Evolutionary conservation across 2,888 invertebrate species (phyloP).

Genomic region (Lasioglossum marginatum): DNA sequence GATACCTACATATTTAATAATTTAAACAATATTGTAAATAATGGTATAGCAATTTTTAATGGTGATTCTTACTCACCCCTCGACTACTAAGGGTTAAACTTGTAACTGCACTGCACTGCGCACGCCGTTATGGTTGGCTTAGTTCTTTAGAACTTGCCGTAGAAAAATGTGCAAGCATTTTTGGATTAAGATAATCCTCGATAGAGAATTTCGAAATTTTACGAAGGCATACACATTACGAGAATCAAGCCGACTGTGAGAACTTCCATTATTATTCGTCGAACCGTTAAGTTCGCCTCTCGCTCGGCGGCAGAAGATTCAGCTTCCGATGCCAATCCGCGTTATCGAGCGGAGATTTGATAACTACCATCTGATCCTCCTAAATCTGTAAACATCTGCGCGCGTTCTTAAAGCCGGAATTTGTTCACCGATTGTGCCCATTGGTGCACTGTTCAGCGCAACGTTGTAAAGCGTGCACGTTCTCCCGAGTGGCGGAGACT

Average conservation of each 20-base stretch:
- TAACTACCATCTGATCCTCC: constrained; percentile 13
- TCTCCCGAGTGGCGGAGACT: not conserved
- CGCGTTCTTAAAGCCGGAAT: constrained; percentile 12
- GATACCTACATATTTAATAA: too few species aligned
- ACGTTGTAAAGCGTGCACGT: constrained; percentile 21
- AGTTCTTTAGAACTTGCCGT: not conserved
- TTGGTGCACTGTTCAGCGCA: not conserved
- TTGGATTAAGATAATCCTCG: not conserved
- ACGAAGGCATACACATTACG: not conserved
- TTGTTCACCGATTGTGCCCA: constrained; percentile 5
- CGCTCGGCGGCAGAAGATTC: not conserved
- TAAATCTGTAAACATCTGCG: constrained; percentile 41
- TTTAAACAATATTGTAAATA: too few species aligned
- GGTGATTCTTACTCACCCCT: too few species aligned
- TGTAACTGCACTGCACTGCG: too few species aligned
- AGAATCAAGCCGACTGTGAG: not conserved
- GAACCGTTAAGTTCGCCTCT: not conserved
- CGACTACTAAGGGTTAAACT: too few species aligned
- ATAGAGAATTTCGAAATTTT: not conserved
- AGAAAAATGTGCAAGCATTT: not conserved
- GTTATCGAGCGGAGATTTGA: not conserved
- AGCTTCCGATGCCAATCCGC: not conserved
- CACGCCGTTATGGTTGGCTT: not conserved
- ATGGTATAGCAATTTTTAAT: too few species aligned
- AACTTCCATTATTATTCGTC: not conserved